Base-by-base conservation (phyloP, 2,797 vertebrate genomes). In the Helarctos malayanus region DNA sequence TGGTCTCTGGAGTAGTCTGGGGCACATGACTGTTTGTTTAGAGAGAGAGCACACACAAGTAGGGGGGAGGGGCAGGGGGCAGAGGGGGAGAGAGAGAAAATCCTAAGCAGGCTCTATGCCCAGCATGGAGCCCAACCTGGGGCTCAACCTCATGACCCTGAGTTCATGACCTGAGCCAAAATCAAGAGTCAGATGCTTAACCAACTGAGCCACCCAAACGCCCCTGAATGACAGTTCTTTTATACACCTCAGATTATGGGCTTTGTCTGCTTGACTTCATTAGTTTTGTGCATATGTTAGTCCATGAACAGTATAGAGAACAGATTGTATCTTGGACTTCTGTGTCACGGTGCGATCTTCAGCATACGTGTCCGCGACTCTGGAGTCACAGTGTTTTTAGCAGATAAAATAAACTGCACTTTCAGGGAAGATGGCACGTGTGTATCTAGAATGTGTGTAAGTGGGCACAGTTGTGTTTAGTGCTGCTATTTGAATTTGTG, bases 321-420 rank as follows among this genome's bases (percentile, higher is more conserved):
- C 38, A 63, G 54, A 29, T 9, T 29, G 3, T 81, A 21, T 75
- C 82, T 75, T 47, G 11, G 27, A 75, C 27, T 75, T 29, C 45
- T 9, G 45, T 18, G 45, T 4, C 27, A 19, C 0, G 1, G 7
- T 9, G 16, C 25, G 1, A 21, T 5, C 4, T 15, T 61, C 11
- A 8, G 27, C 10, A 0, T 15, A 12, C 1, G 1, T 52, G 18
- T 47, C 76, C 90, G 27, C 0, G 5, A 18, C 45, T 3, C 35
- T 35, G 29, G 27, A 1, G 4, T 82, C 57, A 41, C 18, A 3
- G 1, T 11, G 49, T 59, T 52, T 57, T 41, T n/a, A 63, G 14
- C 23, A 41, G 56, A 41, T 49, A 38, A 93, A 65, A 68, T 47
- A 38, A 73, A 47, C 11, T 52, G 6, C 0, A 3, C 19, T 63